Conservation (phyloP, 37 sponge, comb jelly and placozoan genomes). For the Diacarnus erythraeanus region DNA sequence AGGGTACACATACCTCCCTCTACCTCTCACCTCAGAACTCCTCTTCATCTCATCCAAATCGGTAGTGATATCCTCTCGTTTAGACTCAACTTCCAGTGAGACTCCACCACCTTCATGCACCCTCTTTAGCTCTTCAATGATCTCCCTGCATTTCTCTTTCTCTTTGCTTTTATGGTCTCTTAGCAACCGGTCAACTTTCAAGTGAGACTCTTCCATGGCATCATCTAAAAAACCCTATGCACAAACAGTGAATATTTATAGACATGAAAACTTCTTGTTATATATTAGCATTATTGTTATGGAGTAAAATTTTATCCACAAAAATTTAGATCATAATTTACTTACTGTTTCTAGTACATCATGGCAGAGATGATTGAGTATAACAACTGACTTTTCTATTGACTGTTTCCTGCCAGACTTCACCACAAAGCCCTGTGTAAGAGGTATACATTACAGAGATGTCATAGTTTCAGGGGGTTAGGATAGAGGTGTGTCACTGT, state of each 20-base stretch:
- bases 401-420: background rate
- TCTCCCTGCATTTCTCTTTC: conserved; percentile 22
- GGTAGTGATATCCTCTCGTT: conserved; percentile 20
- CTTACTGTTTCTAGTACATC: conserved; percentile 24
- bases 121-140: conserved; percentile 30
- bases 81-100: conserved; percentile 23
- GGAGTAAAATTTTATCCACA: background rate
- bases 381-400: conserved; percentile 20
- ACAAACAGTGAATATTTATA: background rate
- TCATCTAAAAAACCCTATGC: background rate
- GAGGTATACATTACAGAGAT: background rate
- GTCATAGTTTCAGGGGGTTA: background rate
- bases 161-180: conserved; percentile 26
- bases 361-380: conserved; percentile 33
- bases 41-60: conserved; percentile 27
- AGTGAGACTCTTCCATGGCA: background rate
- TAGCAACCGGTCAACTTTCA: conserved; percentile 6
- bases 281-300: too few relatives aligned
- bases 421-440: background rate
- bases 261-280: background rate
- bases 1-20: background rate
- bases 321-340: background rate
- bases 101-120: conserved; percentile 15
- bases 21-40: conserved; percentile 7
- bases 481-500: too few relatives aligned